phyloP scores from a whole-genome alignment of 2,113 vertebrate genomes.

The Cavia aperea region DNA sequence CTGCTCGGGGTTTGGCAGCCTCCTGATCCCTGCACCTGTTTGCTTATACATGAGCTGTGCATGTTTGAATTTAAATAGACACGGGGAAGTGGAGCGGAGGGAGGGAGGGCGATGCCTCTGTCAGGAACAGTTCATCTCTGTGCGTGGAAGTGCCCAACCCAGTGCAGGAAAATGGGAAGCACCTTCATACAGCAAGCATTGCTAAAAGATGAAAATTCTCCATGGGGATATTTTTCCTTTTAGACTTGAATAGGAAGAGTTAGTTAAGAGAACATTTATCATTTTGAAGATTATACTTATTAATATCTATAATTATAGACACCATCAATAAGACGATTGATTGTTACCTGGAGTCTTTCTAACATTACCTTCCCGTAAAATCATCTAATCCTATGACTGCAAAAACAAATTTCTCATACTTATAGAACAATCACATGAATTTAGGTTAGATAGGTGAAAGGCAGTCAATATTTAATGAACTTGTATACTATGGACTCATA shows the following conservation, averaged over 20 bases:
- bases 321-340: background rate
- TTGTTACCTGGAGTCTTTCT: background rate
- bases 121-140: constrained; percentile 57
- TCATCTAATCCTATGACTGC: background rate
- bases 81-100: constrained; percentile 8
- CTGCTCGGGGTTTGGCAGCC: constrained; percentile 73
- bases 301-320: background rate
- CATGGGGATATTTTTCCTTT: background rate
- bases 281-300: background rate
- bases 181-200: background rate
- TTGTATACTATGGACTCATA: background rate
- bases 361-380: background rate
- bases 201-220: background rate
- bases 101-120: constrained; percentile 28
- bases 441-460: background rate
- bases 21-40: constrained; percentile 78
- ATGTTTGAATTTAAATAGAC: constrained; percentile 74
- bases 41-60: constrained; percentile 80
- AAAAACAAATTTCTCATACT: background rate
- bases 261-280: background rate
- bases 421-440: background rate
- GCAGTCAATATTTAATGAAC: background rate
- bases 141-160: background rate
- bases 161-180: background rate
- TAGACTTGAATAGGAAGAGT: background rate